These are phyloP conservation scores for Pogonocherus hispidulus DNA, from an alignment of 2,888 invertebrate genomes.

Conservation along the genomic window DNA sequence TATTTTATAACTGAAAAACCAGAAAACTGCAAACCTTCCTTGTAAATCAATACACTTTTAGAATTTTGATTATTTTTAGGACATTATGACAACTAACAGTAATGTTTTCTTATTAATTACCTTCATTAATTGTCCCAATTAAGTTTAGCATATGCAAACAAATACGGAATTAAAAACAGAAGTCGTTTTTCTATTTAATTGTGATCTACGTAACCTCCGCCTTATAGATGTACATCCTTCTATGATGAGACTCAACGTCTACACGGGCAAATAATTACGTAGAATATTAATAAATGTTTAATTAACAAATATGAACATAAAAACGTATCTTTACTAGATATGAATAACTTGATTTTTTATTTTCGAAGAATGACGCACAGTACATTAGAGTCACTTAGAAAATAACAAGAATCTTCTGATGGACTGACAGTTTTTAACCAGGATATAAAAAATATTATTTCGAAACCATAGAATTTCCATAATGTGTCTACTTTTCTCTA, in stretches of 20 bases:
- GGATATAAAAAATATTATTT: slow-evolving; percentile 5
- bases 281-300: slow-evolving; percentile 24
- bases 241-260: neutral
- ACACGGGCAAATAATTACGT: slow-evolving; percentile 7
- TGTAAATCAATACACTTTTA: no score
- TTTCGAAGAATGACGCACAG: slow-evolving; percentile 13
- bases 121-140: neutral
- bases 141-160: neutral
- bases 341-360: slow-evolving; percentile 7
- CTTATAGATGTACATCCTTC: neutral
- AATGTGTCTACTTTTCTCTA: neutral
- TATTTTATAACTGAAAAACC: no score
- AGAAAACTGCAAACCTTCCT: no score
- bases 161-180: neutral
- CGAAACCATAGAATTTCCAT: slow-evolving; percentile 14
- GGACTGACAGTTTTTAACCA: slow-evolving; percentile 13
- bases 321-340: slow-evolving; percentile 10
- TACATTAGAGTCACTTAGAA: neutral
- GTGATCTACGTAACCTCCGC: neutral
- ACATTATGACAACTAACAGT: no score
- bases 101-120: no score
- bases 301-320: slow-evolving; percentile 11
- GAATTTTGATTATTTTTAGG: no score
- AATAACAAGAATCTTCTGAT: slow-evolving; percentile 1
- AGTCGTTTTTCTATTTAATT: neutral